phyloP scores from a whole-genome alignment of 2,888 invertebrate genomes.

The Mechanitis messenoides region DNA sequence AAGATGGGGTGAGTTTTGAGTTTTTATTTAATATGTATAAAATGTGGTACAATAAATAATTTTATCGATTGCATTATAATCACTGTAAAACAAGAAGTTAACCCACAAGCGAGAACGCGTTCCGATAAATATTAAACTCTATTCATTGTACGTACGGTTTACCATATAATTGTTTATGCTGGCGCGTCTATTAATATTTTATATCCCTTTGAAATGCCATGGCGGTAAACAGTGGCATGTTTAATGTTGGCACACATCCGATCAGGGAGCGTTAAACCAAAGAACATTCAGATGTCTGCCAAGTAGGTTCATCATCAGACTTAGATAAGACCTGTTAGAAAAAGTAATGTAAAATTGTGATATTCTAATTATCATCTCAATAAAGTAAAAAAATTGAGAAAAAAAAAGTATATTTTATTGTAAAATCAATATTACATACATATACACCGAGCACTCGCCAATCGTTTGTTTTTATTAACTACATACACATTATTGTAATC shows the following conservation, averaged over 20 bases:
- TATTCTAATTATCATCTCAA: too few species aligned
- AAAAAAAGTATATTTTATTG: too few species aligned
- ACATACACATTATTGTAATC: too few species aligned
- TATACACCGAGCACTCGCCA: too few species aligned
- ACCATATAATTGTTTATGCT: constrained; percentile 23
- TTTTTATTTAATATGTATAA: too few species aligned
- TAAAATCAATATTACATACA: too few species aligned
- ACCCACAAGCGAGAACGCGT: neutral
- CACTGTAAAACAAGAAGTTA: neutral
- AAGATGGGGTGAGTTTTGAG: constrained; percentile 61
- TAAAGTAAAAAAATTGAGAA: too few species aligned
- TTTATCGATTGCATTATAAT: neutral
- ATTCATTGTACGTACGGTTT: neutral
- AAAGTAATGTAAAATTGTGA: too few species aligned
- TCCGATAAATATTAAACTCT: neutral
- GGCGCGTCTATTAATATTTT: constrained; percentile 24
- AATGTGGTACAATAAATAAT: too few species aligned
- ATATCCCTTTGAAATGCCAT: constrained; percentile 25
- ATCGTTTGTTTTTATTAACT: too few species aligned
- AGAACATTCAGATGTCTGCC: constrained; percentile 4
- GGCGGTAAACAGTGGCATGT: constrained; percentile 4
- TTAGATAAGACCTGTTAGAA: too few species aligned
- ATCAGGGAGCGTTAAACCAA: neutral
- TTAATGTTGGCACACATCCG: constrained; percentile 18
- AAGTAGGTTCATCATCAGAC: neutral